Percentiles rank a stretch among this genome's conserved stretches.
Conservation (phyloP, 2,113 vertebrate genomes). For the Crypturellus undulatus region DNA sequence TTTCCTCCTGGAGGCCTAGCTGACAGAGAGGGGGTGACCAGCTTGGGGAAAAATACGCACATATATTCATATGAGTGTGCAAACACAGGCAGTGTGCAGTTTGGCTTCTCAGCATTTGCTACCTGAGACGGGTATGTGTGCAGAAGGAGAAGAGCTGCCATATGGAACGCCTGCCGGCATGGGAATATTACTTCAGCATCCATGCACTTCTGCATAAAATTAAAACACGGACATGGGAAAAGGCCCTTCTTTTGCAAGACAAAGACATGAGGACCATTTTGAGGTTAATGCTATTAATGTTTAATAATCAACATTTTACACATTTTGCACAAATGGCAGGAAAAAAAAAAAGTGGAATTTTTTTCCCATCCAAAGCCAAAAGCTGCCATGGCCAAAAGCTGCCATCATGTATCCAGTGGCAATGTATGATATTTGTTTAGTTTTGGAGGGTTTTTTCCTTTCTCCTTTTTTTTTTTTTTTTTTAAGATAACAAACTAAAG, state of each 20-base stretch:
- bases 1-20: background rate
- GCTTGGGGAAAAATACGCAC: background rate
- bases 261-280: background rate
- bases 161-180: slow-evolving; percentile 53
- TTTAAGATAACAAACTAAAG: background rate
- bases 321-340: background rate
- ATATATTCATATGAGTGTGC: background rate
- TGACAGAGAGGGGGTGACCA: background rate
- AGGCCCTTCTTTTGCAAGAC: background rate
- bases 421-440: background rate
- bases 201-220: slow-evolving; percentile 61
- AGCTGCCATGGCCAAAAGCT: accelerated
- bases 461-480: background rate
- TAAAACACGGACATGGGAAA: slow-evolving; percentile 44
- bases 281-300: background rate
- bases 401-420: background rate
- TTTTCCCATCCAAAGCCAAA: background rate
- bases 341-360: background rate
- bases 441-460: background rate
- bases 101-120: slow-evolving; percentile 11
- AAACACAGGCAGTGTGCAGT: slow-evolving; percentile 1
- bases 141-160: slow-evolving; percentile 39
- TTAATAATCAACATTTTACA: background rate
- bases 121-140: slow-evolving; percentile 3
- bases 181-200: slow-evolving; percentile 57